Evolutionary conservation across 2,888 invertebrate genomes (phyloP).

Genomic region (Caenorhabditis virilis): DNA sequence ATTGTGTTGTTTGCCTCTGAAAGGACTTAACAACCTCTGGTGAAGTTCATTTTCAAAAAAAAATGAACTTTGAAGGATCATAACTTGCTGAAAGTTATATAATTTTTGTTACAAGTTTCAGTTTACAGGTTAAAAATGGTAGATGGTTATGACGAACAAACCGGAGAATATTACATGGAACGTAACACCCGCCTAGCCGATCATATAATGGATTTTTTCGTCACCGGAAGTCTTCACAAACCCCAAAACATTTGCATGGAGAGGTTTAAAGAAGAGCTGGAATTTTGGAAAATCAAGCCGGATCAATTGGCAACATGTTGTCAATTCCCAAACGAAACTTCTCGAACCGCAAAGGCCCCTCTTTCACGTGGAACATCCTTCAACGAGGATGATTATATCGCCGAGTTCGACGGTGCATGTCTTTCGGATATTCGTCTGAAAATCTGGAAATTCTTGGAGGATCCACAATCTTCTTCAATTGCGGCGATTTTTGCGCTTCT

Average conservation of each 20-base stretch:
- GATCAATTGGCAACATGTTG: slow-evolving; percentile 64
- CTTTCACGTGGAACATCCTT: slow-evolving; percentile 32
- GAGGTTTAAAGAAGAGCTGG: slow-evolving; percentile 64
- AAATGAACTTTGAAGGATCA: slow-evolving; percentile 1
- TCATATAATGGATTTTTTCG: slow-evolving; percentile 64
- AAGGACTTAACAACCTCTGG: no score
- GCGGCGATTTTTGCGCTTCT: slow-evolving; percentile 62
- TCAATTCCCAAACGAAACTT: slow-evolving; percentile 41
- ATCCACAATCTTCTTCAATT: slow-evolving; percentile 59
- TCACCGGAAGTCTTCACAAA: slow-evolving; percentile 57
- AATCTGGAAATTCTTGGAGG: slow-evolving; percentile 63
- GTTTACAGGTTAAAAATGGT: slow-evolving; percentile 40
- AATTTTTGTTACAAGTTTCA: neutral
- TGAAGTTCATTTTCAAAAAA: slow-evolving; percentile 2
- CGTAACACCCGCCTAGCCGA: slow-evolving; percentile 60
- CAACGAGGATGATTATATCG: slow-evolving; percentile 50
- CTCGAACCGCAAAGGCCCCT: slow-evolving; percentile 10
- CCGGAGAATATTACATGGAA: slow-evolving; percentile 65
- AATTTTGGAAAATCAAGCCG: slow-evolving; percentile 60
- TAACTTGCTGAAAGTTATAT: neutral
- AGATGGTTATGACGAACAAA: slow-evolving; percentile 56
- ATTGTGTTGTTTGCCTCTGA: no score
- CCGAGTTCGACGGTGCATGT: slow-evolving; percentile 60
- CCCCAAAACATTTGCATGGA: slow-evolving; percentile 60
- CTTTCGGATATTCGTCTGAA: slow-evolving; percentile 44